A percentile compares a stretch with the other conserved stretches of the same genome.
phyloP scores from a whole-genome alignment of 2,797 vertebrate genomes.

The Propithecus deckenii region DNA sequence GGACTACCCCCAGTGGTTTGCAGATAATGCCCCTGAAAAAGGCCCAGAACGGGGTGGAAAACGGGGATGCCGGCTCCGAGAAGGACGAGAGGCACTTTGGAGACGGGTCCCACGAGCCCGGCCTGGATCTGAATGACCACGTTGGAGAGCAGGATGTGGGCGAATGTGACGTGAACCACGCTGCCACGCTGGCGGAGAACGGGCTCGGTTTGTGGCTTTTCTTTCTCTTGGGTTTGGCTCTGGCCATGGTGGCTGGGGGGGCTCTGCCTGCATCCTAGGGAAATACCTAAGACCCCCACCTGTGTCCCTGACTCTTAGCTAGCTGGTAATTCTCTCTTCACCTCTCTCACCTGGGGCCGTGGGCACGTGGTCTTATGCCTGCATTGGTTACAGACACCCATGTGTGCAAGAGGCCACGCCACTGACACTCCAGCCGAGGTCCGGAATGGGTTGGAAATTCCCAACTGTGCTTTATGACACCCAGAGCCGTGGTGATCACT shows the following conservation, averaged over 20 bases:
- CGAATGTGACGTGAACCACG: conserved; percentile 83
- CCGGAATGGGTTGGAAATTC: background rate
- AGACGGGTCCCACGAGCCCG: conserved; percentile 86
- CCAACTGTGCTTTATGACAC: background rate
- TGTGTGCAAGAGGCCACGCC: background rate
- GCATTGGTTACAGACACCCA: background rate
- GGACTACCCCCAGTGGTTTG: conserved; percentile 90
- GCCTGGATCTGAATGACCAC: conserved; percentile 82
- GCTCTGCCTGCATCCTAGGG: background rate
- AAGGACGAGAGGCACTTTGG: conserved; percentile 90
- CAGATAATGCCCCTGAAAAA: conserved; percentile 92
- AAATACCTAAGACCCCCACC: accelerated
- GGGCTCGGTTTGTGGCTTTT: conserved; percentile 90
- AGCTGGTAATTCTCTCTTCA: background rate
- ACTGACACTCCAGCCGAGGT: background rate
- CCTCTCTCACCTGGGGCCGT: background rate
- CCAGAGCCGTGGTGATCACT: background rate
- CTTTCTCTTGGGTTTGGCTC: background rate
- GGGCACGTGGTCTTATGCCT: background rate
- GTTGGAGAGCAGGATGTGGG: conserved; percentile 85
- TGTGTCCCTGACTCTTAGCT: background rate
- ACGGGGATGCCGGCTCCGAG: conserved; percentile 88
- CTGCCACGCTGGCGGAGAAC: conserved; percentile 86
- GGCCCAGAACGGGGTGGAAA: conserved; percentile 91
- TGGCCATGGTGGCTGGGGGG: background rate